Conservation (phyloP, 2,888 invertebrate genomes). For the Tenthredo scrophulariae region DNA sequence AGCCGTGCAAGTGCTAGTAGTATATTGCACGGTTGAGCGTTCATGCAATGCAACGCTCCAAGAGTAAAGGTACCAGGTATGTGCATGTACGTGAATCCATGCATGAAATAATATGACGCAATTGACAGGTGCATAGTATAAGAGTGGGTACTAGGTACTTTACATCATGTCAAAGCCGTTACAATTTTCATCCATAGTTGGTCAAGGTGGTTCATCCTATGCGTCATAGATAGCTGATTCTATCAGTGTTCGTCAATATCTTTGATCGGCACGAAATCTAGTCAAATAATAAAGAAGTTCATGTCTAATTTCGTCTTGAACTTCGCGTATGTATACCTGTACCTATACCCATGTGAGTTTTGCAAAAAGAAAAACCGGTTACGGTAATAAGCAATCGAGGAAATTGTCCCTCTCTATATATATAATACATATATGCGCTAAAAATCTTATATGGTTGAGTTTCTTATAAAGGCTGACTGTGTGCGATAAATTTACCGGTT, state of each 20-base stretch:
- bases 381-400: constrained; percentile 10
- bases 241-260: background rate
- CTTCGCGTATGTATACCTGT: background rate
- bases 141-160: background rate
- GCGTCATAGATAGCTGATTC: background rate
- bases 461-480: background rate
- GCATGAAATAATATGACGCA: constrained; percentile 37
- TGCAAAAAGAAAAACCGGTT: constrained; percentile 16
- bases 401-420: constrained; percentile 18
- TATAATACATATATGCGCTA: background rate
- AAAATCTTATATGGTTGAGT: background rate
- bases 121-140: constrained; percentile 24
- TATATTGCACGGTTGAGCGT: constrained; percentile 31
- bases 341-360: background rate
- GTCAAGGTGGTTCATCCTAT: background rate
- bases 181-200: constrained; percentile 11
- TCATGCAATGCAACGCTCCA: background rate
- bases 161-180: background rate
- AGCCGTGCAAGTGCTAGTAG: background rate
- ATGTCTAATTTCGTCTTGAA: background rate
- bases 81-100: background rate
- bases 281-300: background rate
- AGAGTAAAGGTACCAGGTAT: background rate
- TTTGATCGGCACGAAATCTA: background rate
- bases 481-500: constrained; percentile 29